These are phyloP conservation scores for Acridotheres tristis DNA, from an alignment of 2,797 vertebrate genomes.

Conservation along the genomic window DNA sequence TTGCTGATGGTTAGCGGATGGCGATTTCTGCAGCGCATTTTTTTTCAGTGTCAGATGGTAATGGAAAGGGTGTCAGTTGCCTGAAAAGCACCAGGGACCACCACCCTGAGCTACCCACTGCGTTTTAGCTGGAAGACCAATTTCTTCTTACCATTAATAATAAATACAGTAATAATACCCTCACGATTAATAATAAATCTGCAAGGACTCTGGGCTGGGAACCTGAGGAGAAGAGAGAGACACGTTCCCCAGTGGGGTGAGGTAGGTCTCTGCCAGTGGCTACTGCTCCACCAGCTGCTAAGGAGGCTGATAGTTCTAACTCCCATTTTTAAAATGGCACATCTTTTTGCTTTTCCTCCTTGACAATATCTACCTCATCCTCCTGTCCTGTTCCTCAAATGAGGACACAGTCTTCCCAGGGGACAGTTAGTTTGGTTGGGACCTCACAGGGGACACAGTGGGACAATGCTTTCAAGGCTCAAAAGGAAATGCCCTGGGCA, in stretches of 20 bases:
- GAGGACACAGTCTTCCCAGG: not conserved
- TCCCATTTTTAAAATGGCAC: not conserved
- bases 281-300: not conserved
- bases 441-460: not conserved
- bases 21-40: conserved; percentile 58
- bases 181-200: not conserved
- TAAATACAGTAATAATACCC: not conserved
- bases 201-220: not conserved
- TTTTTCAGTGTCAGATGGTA: conserved; percentile 78
- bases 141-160: not conserved
- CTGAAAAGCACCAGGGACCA: conserved; percentile 4
- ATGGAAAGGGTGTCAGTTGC: not conserved
- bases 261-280: not conserved
- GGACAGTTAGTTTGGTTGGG: not conserved
- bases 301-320: not conserved
- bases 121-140: not conserved
- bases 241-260: not conserved
- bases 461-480: not conserved
- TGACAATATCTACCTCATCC: not conserved
- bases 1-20: conserved; percentile 72
- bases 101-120: not conserved
- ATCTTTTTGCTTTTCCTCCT: not conserved
- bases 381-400: not conserved
- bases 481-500: not conserved
- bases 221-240: conserved; percentile 9